Evolutionary conservation across 2,797 vertebrate genomes (phyloP), one percentile per base, ranked within the genome.

Genomic region (Decapterus maruadsi): DNA sequence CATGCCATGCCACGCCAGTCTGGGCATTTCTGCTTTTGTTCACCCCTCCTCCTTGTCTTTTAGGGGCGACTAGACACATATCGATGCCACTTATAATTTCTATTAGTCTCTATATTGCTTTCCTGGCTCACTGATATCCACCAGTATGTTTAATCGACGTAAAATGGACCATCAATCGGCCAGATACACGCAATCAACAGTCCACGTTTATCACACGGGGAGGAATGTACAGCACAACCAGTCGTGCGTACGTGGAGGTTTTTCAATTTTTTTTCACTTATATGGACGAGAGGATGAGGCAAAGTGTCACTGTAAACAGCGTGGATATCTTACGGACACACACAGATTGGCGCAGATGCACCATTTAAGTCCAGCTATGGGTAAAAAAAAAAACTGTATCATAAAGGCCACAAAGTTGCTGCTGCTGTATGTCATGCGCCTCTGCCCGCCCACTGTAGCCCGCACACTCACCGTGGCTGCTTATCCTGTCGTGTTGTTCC

Each of bases 1-100:
- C 87, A 78, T 75, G 87, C 84, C 83, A 77, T 60, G 81, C 90
- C 91, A 92, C 85, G 81, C 88, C 87, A 91, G 90, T 90, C 91
- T 89, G 85, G 82, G 82, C 81, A 86, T 81, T 89, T 86, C 71
- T 85, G 87, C 89, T 88, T 86, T 88, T 87, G 84, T 88, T 72
- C 84, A 72, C 74, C 88, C 87, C 87, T 75, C 85, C 88, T 88
- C 74, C 79, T 69, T 36, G 48, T 75, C 55, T 82, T 69, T 64
- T 6, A 57, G 66, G 58, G 70, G 70, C 78, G 78, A 82, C 77
- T 68, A 71, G 80, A 80, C 57, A 77, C 78, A 31, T 29, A 74
- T 82, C 82, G 77, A 90, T 89, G 71, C 13, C 72, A 72, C 75
- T 77, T 81, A 70, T 57, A 0, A 65, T 73, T 69, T 19, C 16